phyloP scores from a whole-genome alignment of 2,888 invertebrate genomes.

The Chrysolina oricalcia region DNA sequence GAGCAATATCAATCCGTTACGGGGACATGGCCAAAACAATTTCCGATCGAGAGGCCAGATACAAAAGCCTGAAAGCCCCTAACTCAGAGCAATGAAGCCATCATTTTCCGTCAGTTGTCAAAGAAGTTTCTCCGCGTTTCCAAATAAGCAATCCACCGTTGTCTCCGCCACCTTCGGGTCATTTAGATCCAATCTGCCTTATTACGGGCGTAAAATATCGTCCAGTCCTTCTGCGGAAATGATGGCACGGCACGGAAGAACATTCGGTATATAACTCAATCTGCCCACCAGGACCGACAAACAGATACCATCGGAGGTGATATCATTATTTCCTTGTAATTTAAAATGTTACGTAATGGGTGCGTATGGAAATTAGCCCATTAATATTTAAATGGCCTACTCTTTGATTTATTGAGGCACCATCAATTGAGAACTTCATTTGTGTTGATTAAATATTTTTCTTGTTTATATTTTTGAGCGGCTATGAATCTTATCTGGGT shows the following conservation, averaged over 20 bases:
- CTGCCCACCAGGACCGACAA: constrained; percentile 63
- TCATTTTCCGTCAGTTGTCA: constrained; percentile 58
- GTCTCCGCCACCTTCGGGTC: constrained; percentile 63
- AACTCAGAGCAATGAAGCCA: constrained; percentile 54
- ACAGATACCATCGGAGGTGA: constrained; percentile 64
- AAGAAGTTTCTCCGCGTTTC: constrained; percentile 51
- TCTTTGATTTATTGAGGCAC: constrained; percentile 61
- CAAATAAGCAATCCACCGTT: constrained; percentile 62
- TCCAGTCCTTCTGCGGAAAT: constrained; percentile 65
- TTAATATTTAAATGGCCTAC: constrained; percentile 61
- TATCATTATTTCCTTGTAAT: constrained; percentile 68
- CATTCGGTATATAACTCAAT: constrained; percentile 64
- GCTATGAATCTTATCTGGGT: constrained; percentile 41
- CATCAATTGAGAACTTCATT: constrained; percentile 59
- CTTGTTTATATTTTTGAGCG: constrained; percentile 48
- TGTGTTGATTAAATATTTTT: constrained; percentile 61
- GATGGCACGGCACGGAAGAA: constrained; percentile 65
- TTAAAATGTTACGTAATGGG: constrained; percentile 67
- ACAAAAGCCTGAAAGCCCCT: constrained; percentile 44
- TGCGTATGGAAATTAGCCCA: constrained; percentile 66
- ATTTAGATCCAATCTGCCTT: constrained; percentile 67
- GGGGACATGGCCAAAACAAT: not conserved
- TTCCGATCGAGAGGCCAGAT: constrained; percentile 46
- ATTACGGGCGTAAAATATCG: constrained; percentile 67
- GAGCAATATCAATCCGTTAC: constrained; percentile 13